Evolutionary conservation across 2,888 invertebrate genomes (phyloP).

Genomic region (Trilocha varians): DNA sequence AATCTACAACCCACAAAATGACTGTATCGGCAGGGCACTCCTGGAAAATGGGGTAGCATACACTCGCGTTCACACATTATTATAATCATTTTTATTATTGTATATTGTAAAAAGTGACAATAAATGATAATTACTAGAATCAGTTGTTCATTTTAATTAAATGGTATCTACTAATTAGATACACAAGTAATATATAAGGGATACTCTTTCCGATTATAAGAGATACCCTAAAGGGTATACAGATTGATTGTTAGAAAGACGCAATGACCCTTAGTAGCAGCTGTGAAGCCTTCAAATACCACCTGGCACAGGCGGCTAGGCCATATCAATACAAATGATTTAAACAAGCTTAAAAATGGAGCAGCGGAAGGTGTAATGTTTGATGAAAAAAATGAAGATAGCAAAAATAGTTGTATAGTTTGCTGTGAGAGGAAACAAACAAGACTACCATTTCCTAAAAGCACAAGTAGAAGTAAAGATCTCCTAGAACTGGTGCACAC

Average conservation of each 20-base stretch:
- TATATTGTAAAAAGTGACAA: no score
- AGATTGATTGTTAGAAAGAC: no score
- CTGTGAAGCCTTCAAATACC: not conserved
- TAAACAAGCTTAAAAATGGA: constrained; percentile 11
- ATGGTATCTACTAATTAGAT: not conserved
- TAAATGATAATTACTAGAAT: no score
- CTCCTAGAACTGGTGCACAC: constrained; percentile 8
- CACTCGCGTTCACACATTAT: no score
- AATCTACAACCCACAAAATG: constrained; percentile 10
- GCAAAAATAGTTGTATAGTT: constrained; percentile 8
- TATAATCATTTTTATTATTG: no score
- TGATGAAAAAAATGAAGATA: constrained; percentile 3
- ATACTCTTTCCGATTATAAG: no score
- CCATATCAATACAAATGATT: constrained; percentile 8
- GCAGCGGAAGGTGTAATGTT: constrained; percentile 10
- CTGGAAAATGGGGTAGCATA: constrained; percentile 12
- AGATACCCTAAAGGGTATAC: no score
- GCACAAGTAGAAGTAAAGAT: constrained; percentile 12
- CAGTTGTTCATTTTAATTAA: no score
- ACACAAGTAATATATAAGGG: not conserved
- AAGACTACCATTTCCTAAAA: constrained; percentile 17
- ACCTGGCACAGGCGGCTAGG: constrained; percentile 11
- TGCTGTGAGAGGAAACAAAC: constrained; percentile 23
- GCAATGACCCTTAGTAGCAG: no score
- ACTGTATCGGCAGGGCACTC: constrained; percentile 7